Conservation (phyloP, 2,113 vertebrate species). For the Ancistrus triradiatus region DNA sequence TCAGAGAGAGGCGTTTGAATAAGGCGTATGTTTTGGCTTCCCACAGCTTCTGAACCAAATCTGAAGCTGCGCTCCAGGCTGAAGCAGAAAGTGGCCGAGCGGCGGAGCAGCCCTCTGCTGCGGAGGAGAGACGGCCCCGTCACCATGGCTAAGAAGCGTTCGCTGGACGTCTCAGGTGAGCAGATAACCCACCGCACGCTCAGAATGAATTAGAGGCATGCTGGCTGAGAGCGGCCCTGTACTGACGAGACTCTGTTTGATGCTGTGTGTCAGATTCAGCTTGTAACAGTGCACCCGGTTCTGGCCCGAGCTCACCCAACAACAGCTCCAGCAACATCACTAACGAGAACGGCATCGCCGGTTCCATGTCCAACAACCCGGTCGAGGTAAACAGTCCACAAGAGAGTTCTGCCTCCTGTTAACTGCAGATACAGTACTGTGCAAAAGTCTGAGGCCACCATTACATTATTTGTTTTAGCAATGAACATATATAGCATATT, state of each 20-base stretch:
- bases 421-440: no score
- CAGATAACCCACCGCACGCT: not conserved
- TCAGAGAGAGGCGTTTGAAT: no score
- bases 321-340: conserved; percentile 96
- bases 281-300: conserved; percentile 95
- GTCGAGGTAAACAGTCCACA: conserved; percentile 80
- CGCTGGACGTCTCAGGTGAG: conserved; percentile 84
- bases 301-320: conserved; percentile 95
- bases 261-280: conserved; percentile 74
- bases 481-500: no score
- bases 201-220: no score
- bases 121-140: conserved; percentile 87
- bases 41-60: conserved; percentile 91
- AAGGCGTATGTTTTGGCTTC: conserved; percentile 20
- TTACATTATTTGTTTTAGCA: no score
- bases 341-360: conserved; percentile 81
- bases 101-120: conserved; percentile 90
- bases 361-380: conserved; percentile 74
- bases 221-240: not conserved
- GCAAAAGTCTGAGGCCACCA: no score
- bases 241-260: not conserved
- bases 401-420: no score
- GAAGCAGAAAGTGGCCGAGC: conserved; percentile 96
- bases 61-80: conserved; percentile 92
- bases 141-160: conserved; percentile 85